Evolutionary conservation across 1,140 invertebrate genomes (phyloP).

Genomic region (Calliphora vicina): DNA sequence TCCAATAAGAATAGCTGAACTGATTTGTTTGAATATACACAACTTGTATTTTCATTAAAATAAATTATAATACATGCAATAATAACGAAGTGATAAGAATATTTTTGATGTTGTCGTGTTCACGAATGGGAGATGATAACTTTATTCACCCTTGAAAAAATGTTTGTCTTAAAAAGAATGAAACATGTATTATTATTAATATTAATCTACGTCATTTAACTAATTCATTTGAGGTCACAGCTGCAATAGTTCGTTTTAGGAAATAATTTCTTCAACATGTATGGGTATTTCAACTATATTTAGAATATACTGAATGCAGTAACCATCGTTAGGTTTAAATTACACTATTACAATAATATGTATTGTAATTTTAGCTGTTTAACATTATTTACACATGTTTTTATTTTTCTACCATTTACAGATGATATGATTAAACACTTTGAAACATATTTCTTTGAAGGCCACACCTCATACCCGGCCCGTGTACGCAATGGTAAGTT

Average conservation of each 20-base stretch:
- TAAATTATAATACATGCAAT: neutral
- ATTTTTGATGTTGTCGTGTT: neutral
- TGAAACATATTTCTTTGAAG: constrained; percentile 51
- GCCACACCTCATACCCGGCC: constrained; percentile 20
- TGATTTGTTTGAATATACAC: neutral
- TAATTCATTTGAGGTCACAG: neutral
- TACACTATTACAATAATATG: too few species aligned
- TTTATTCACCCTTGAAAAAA: constrained; percentile 1
- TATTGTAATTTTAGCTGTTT: too few species aligned
- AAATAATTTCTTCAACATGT: neutral
- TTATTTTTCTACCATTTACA: constrained; percentile 30
- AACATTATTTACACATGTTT: too few species aligned
- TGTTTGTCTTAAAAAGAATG: neutral
- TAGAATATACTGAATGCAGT: too few species aligned
- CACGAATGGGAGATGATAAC: constrained; percentile 8
- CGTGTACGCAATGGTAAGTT: constrained; percentile 14
- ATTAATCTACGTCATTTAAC: neutral
- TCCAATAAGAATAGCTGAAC: neutral
- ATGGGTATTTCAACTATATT: too few species aligned
- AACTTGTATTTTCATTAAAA: neutral
- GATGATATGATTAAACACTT: constrained; percentile 59
- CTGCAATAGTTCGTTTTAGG: neutral
- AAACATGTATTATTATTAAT: neutral
- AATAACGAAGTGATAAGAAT: neutral
- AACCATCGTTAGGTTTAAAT: too few species aligned